These are phyloP conservation scores for Serranochromis macrocephalus DNA, from an alignment of 2,113 vertebrate genomes.

Conservation along the genomic window DNA sequence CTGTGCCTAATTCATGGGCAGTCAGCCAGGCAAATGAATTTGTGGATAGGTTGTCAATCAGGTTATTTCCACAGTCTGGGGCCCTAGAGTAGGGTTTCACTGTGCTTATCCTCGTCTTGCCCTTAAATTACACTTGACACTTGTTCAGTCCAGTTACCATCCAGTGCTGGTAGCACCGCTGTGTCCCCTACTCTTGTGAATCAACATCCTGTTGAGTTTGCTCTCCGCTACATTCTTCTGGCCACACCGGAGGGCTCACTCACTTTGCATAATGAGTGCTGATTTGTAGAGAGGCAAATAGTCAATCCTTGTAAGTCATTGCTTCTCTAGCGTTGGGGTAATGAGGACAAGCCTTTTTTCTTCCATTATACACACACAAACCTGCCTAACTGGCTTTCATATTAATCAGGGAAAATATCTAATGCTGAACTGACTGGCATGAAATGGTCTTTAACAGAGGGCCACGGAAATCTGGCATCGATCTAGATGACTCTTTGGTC, in stretches of 20 bases:
- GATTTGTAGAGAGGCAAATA: conserved; percentile 3
- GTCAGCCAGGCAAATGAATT: conserved; percentile 21
- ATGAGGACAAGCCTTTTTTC: not conserved
- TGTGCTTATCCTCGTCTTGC: not conserved
- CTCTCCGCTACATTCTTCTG: not conserved
- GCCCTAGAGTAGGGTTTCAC: not conserved
- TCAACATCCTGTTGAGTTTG: not conserved
- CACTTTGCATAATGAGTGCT: not conserved
- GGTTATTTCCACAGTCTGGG: not conserved
- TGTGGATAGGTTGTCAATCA: conserved; percentile 9
- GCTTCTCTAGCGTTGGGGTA: not conserved
- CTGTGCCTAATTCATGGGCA: not conserved
- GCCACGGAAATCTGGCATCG: not conserved
- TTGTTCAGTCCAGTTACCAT: conserved; percentile 52
- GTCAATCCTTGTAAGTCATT: not conserved
- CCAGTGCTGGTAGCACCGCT: not conserved
- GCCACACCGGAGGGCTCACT: not conserved
- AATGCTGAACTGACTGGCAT: not conserved
- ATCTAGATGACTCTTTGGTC: fast-evolving
- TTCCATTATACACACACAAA: conserved; percentile 31
- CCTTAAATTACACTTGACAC: conserved; percentile 28
- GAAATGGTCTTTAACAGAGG: conserved; percentile 4
- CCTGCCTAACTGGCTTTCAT: conserved; percentile 12
- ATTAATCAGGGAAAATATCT: conserved; percentile 37
- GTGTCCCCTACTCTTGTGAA: not conserved